Percentiles rank a stretch among this genome's conserved stretches.
Conservation (phyloP, 2,797 vertebrate genomes). For the Sebastes itinus region DNA sequence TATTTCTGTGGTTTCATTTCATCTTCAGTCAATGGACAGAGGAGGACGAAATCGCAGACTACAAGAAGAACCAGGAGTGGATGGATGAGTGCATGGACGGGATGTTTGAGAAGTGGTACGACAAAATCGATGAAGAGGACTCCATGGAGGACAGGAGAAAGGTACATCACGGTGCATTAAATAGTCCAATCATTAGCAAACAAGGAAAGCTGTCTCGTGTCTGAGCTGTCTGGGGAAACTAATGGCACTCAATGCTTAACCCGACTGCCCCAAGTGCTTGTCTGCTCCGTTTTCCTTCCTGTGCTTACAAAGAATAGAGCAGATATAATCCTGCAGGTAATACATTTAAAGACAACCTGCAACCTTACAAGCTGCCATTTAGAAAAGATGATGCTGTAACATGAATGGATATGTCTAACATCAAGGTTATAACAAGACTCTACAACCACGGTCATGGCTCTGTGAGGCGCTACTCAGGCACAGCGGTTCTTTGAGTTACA, state of each 20-base stretch:
- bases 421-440: neutral
- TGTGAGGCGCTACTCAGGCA: neutral
- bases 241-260: neutral
- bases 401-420: neutral
- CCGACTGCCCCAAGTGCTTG: neutral
- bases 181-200: neutral
- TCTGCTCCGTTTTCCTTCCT: neutral
- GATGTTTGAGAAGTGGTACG: constrained; percentile 98
- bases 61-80: constrained; percentile 96
- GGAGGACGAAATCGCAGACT: constrained; percentile 95
- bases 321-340: neutral
- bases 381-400: neutral
- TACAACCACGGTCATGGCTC: neutral
- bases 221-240: neutral
- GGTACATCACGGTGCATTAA: constrained; percentile 72
- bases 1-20: constrained; percentile 15
- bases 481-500: neutral
- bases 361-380: neutral
- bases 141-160: constrained; percentile 93
- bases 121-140: constrained; percentile 94
- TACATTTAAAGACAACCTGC: neutral
- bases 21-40: constrained; percentile 92
- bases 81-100: constrained; percentile 98
- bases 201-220: neutral
- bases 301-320: neutral